Conservation (phyloP, 2,113 vertebrate species). For the Ptychochromis oligacanthus region DNA sequence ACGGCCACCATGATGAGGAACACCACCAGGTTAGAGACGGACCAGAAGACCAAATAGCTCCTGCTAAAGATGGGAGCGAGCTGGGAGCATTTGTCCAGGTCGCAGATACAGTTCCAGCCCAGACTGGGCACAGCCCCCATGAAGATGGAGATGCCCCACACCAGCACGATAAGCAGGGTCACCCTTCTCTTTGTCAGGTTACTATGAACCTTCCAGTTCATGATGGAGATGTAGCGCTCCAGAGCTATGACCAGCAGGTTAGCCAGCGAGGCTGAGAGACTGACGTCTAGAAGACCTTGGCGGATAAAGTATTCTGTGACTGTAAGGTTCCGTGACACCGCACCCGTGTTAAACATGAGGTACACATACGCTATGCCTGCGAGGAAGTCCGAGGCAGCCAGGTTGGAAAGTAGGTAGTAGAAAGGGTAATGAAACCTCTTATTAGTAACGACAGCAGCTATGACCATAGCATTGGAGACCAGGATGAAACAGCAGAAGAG, state of each 20-base stretch:
- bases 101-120: conserved; percentile 97
- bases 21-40: conserved; percentile 88
- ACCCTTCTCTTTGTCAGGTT: conserved; percentile 95
- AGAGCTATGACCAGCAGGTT: conserved; percentile 94
- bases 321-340: conserved; percentile 83
- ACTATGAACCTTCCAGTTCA: conserved; percentile 93
- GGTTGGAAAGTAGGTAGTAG: conserved; percentile 94
- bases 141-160: conserved; percentile 93
- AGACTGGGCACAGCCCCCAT: conserved; percentile 94
- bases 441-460: conserved; percentile 93
- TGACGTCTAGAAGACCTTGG: conserved; percentile 92
- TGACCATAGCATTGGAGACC: conserved; percentile 92
- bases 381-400: conserved; percentile 95
- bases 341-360: conserved; percentile 96
- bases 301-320: conserved; percentile 92
- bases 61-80: conserved; percentile 94
- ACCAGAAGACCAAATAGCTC: conserved; percentile 97
- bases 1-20: conserved; percentile 94
- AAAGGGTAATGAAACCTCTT: conserved; percentile 95
- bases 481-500: conserved; percentile 96
- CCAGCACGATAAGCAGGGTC: conserved; percentile 88
- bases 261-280: conserved; percentile 91
- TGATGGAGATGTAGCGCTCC: conserved; percentile 93
- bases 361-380: conserved; percentile 96
- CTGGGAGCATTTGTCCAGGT: conserved; percentile 86